Evolutionary conservation across 2,888 invertebrate species (phyloP).

Genomic region (Tholera decimalis): DNA sequence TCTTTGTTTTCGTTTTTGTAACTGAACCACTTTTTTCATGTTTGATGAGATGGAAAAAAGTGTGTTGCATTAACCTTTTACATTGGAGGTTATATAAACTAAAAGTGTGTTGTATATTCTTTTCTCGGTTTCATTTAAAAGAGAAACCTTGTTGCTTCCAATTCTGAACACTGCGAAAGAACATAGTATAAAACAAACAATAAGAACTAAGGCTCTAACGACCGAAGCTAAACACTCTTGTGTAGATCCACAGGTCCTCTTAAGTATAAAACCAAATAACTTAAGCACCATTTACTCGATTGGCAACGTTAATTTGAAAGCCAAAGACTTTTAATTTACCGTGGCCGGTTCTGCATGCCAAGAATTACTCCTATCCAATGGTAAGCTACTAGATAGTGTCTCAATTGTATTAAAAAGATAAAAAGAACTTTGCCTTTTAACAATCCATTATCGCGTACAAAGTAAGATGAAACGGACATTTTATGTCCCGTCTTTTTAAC

Average conservation of each 20-base stretch:
- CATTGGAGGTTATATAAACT: no score
- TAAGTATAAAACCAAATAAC: conserved; percentile 35
- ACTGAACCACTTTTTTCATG: no score
- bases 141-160: background rate
- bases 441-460: conserved; percentile 65
- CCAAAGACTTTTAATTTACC: conserved; percentile 42
- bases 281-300: conserved; percentile 45
- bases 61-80: no score
- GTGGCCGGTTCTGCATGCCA: conserved; percentile 25
- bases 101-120: background rate
- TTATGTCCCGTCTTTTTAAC: conserved; percentile 67
- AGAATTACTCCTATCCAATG: conserved; percentile 45
- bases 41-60: background rate
- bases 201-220: conserved; percentile 3
- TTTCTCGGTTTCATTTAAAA: background rate
- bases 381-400: conserved; percentile 41
- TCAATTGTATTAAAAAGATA: conserved; percentile 59
- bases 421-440: conserved; percentile 57
- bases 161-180: background rate
- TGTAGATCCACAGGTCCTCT: conserved; percentile 26
- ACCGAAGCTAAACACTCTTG: conserved; percentile 9
- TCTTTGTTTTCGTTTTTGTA: no score
- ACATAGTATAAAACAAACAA: background rate
- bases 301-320: conserved; percentile 48
- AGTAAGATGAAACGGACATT: conserved; percentile 61